phyloP scores from a whole-genome alignment of 2,113 vertebrate species.

The Chlamydotis undulata region DNA sequence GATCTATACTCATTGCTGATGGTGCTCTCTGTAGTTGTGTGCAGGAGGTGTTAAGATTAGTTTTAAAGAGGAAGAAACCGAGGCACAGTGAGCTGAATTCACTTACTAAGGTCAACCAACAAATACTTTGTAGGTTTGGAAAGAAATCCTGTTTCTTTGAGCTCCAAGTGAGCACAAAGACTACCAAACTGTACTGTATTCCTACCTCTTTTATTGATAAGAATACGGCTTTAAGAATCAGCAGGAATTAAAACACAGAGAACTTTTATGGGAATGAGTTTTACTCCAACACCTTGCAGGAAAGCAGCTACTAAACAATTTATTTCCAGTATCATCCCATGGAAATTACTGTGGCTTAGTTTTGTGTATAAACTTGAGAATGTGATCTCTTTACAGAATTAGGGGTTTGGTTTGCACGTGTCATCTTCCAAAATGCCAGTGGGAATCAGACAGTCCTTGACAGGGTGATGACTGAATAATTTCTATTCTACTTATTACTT shows the following conservation, averaged over 20 bases:
- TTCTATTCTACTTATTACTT: slow-evolving; percentile 22
- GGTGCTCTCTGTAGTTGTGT: background rate
- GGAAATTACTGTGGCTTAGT: background rate
- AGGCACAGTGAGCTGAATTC: background rate
- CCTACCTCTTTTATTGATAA: background rate
- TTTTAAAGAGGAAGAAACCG: background rate
- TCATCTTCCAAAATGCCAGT: slow-evolving; percentile 17
- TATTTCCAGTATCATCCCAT: background rate
- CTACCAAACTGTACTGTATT: too few species aligned
- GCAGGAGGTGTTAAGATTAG: background rate
- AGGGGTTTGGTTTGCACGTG: background rate
- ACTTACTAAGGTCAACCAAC: background rate
- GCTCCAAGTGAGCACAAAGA: background rate
- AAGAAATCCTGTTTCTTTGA: background rate
- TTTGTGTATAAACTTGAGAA: background rate
- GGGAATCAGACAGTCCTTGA: background rate
- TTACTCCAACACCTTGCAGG: background rate
- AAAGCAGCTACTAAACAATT: background rate
- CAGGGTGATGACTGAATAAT: slow-evolving; percentile 50
- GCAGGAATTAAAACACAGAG: background rate
- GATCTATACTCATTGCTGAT: background rate
- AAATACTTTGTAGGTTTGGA: background rate
- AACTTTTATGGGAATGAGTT: background rate
- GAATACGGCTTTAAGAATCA: background rate
- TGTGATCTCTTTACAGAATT: background rate